Base-by-base conservation (phyloP, 1,140 invertebrate species). In the Zelostemma sp. region DNA sequence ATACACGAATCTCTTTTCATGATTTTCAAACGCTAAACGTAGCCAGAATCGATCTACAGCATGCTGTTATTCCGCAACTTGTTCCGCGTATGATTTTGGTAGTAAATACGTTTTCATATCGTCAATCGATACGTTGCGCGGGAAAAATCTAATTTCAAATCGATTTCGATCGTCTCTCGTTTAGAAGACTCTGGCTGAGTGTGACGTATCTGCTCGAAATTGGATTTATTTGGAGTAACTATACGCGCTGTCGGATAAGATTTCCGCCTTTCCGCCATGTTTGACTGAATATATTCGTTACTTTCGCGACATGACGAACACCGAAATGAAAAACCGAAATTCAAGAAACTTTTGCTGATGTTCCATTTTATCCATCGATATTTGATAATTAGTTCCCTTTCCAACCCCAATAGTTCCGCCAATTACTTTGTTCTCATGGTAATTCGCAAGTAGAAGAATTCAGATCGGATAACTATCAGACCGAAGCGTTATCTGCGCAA, bases 171-270 rank as follows among this genome's bases (percentile, higher is more conserved):
- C 51, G 72, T 57, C 51, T 57, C 57, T 64, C 59, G 56, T 45
- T 49, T 57, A 68, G 68, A 69, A 75, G 62, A 71, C 60, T n/a
- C n/a, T n/a, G 68, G 62, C 65, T 60, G 50, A 45, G 43, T 53
- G 41, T 47, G 60, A 48, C 41, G 64, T 31, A 60, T 16, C 35
- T 31, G 43, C 64, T 17, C 31, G 28, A 72, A 70, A 78, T 78
- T 76, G 66, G 67, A 76, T 76, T 74, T 70, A 61, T 54, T 59
- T 59, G 35, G 21, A 56, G 65, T 51, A 58, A 63, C 60, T 61
- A 57, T 61, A 68, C 68, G 62, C 53, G 61, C 40, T 58, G 67
- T 66, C 55, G 60, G 41, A 63, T 68, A 72, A 66, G 68, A 74
- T 68, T n/a, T n/a, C n/a, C n/a, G n/a, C n/a, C n/a, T n/a, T n/a